These are phyloP conservation scores for Anguilla japonica DNA, from an alignment of 2,113 vertebrate species.

Conservation along the genomic window DNA sequence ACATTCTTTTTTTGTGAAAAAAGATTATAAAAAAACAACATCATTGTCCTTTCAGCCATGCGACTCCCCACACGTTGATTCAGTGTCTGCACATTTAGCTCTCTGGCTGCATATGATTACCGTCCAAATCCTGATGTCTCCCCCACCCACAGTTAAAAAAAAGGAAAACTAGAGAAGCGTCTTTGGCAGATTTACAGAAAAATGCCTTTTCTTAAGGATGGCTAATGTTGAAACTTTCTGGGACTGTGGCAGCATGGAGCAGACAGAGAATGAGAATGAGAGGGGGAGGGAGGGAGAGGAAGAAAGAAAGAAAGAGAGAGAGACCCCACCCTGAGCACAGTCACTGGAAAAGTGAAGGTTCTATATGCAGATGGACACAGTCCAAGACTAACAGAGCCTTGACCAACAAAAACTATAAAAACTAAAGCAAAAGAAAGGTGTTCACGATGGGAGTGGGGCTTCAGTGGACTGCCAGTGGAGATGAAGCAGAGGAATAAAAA, in stretches of 20 bases:
- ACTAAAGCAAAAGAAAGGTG: conserved; percentile 12
- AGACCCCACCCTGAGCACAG: background rate
- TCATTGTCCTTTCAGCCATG: conserved; percentile 27
- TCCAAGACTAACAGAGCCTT: conserved; percentile 9
- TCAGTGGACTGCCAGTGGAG: background rate
- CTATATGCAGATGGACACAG: conserved; percentile 22
- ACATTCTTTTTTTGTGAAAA: conserved; percentile 62
- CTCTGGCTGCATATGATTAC: conserved; percentile 23
- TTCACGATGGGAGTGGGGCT: background rate
- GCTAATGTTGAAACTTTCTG: conserved; percentile 30
- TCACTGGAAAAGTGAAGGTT: conserved; percentile 5
- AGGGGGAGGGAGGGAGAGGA: background rate
- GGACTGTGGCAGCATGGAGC: conserved; percentile 1
- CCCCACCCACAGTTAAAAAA: conserved; percentile 32
- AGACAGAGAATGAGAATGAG: background rate
- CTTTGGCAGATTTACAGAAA: conserved; percentile 71
- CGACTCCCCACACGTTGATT: conserved; percentile 19
- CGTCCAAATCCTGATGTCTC: background rate
- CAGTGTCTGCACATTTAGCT: conserved; percentile 16
- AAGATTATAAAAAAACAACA: conserved; percentile 42
- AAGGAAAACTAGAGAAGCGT: conserved; percentile 52
- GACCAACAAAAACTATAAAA: background rate
- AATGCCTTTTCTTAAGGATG: conserved; percentile 39
- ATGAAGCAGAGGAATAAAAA: background rate
- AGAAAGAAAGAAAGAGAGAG: background rate